Percentiles rank a stretch among this genome's conserved stretches.
phyloP scores from a whole-genome alignment of 2,888 invertebrate species.

The Drosophila colorata region DNA sequence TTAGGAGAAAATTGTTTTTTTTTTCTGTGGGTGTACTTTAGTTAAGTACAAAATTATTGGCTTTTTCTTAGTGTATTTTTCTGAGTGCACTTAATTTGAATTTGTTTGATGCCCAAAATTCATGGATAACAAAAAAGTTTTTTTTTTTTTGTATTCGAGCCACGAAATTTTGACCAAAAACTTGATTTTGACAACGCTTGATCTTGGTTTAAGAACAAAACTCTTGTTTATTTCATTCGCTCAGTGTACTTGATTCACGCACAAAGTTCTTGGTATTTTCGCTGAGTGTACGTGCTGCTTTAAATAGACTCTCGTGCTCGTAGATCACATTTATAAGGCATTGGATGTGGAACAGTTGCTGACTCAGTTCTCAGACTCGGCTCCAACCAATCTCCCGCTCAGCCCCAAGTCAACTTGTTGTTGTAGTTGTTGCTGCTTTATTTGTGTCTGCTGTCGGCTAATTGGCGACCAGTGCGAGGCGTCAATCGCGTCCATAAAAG shows the following conservation, averaged over 20 bases:
- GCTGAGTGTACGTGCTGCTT: background rate
- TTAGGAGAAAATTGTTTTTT: too few relatives aligned
- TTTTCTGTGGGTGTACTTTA: too few relatives aligned
- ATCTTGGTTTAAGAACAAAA: too few relatives aligned
- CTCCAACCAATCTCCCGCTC: constrained; percentile 7
- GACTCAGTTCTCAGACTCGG: constrained; percentile 12
- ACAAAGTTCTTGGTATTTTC: background rate
- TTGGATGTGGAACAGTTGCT: constrained; percentile 19
- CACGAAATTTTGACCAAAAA: too few relatives aligned
- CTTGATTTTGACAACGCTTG: too few relatives aligned
- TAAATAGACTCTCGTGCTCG: background rate
- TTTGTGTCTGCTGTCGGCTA: constrained; percentile 47
- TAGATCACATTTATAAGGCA: background rate
- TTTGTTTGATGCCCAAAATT: too few relatives aligned
- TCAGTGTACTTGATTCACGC: too few relatives aligned
- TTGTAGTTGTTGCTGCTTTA: constrained; percentile 30
- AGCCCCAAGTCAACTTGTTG: constrained; percentile 14
- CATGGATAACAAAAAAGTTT: too few relatives aligned
- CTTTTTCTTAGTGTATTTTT: too few relatives aligned
- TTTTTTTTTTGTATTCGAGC: too few relatives aligned
- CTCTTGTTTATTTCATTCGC: background rate
- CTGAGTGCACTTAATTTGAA: too few relatives aligned
- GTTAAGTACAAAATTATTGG: too few relatives aligned
- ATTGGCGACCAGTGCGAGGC: constrained; percentile 63
- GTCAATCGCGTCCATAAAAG: constrained; percentile 59